Evolutionary conservation across 2,888 invertebrate species (phyloP).

Genomic region (Nymphalis polychloros): DNA sequence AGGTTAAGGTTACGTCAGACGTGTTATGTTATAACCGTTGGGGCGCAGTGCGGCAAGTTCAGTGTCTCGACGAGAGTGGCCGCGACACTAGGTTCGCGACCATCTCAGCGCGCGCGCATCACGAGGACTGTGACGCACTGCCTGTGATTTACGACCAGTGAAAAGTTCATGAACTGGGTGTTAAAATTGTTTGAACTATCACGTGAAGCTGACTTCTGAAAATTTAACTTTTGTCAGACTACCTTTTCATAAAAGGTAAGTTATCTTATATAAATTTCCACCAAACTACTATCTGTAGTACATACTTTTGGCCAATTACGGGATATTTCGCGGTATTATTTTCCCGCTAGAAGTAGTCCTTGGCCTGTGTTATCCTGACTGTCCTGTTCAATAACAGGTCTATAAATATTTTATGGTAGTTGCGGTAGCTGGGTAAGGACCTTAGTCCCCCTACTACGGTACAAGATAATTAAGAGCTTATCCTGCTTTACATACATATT

Average conservation of each 20-base stretch:
- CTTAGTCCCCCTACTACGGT: slow-evolving; percentile 43
- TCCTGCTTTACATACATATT: slow-evolving; percentile 35
- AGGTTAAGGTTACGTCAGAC: slow-evolving; percentile 83
- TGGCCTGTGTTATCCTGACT: slow-evolving; percentile 45
- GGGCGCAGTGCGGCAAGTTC: slow-evolving; percentile 80
- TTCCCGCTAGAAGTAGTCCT: slow-evolving; percentile 24
- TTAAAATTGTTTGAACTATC: slow-evolving; percentile 76
- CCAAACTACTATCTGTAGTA: neutral
- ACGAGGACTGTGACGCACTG: slow-evolving; percentile 66
- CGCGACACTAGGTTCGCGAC: slow-evolving; percentile 76
- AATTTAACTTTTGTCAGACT: slow-evolving; percentile 46
- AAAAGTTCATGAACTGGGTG: slow-evolving; percentile 80
- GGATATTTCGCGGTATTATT: slow-evolving; percentile 24
- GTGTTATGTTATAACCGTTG: slow-evolving; percentile 83
- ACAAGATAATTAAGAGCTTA: slow-evolving; percentile 48
- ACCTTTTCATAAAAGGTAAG: slow-evolving; percentile 58
- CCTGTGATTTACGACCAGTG: slow-evolving; percentile 79
- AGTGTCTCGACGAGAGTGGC: slow-evolving; percentile 81
- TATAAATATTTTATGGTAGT: slow-evolving; percentile 68
- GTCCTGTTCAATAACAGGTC: slow-evolving; percentile 70
- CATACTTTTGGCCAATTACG: slow-evolving; percentile 17
- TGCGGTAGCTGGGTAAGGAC: slow-evolving; percentile 47
- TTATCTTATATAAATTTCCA: slow-evolving; percentile 33
- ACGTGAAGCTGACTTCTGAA: slow-evolving; percentile 60
- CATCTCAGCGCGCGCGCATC: slow-evolving; percentile 59